phyloP scores from a whole-genome alignment of 2,113 vertebrate genomes.

The Alexandromys fortis region DNA sequence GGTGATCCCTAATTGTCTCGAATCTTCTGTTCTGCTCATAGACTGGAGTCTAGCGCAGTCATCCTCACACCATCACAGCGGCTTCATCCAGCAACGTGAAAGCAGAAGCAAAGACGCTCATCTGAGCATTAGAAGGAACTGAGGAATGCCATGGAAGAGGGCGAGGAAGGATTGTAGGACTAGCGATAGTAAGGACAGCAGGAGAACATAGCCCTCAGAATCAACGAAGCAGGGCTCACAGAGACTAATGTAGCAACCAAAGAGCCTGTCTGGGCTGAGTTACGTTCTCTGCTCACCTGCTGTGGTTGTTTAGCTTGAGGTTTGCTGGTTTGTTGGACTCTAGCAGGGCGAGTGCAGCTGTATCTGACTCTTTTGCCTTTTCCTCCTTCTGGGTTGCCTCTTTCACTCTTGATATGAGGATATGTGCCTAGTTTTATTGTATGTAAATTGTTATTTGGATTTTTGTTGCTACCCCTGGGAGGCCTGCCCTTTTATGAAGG shows the following conservation, averaged over 20 bases:
- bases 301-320: not conserved
- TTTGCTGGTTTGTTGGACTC: not conserved
- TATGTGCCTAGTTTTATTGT: not conserved
- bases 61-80: not conserved
- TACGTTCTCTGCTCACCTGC: not conserved
- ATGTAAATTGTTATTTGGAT: not conserved
- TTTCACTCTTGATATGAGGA: not conserved
- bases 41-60: not conserved
- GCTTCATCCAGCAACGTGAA: not conserved
- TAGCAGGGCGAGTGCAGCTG: not conserved
- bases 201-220: not conserved
- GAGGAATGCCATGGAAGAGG: not conserved
- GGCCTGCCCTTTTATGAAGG: not conserved
- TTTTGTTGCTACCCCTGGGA: not conserved
- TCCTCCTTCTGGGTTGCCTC: not conserved
- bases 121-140: too few species aligned
- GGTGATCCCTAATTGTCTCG: not conserved
- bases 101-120: not conserved
- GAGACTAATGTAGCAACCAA: not conserved
- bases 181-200: not conserved
- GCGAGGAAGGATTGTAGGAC: not conserved
- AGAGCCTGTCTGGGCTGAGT: not conserved
- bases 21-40: not conserved
- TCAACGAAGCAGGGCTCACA: not conserved
- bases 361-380: not conserved